Evolutionary conservation across 2,888 invertebrate species (phyloP), one percentile per base, ranked within the genome.

Genomic region (Macrosoma leucophasiata): DNA sequence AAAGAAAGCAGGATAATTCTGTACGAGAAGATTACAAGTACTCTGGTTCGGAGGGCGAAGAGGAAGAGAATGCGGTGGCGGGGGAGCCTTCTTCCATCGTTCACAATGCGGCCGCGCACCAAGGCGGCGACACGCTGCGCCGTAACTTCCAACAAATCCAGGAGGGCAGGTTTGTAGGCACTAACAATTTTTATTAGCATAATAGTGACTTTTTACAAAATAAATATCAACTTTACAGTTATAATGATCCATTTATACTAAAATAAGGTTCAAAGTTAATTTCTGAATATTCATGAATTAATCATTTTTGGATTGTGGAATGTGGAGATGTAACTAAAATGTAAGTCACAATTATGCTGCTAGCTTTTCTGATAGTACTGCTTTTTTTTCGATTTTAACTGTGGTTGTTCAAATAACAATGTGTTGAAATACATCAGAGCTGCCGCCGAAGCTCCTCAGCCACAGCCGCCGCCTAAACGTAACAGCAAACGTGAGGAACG

Each of bases 131-230:
- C 71, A 99, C 98, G 7, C 86, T 99, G 41, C 90, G 98, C 24
- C 89, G 98, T 39, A 98, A 98, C 86, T 99, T 99, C 89, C 97
- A 97, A 71, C 96, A 97, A 77, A 96, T 98, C 53, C 98, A 98
- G 78, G 96, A 91, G 61, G 91, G 91, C 33, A 66, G 85, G 84
- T 84, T 8, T 23, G 65, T 45, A 12, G 3, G 24, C 3, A 13
- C 23, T 12, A n/a, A n/a, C n/a, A n/a, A n/a, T n/a, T n/a, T n/a
- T n/a, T n/a, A n/a, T n/a, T n/a, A n/a, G n/a, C n/a, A n/a, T n/a
- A n/a, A n/a, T n/a, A n/a, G n/a, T n/a, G n/a, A n/a, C n/a, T n/a
- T n/a, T n/a, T n/a, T n/a, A n/a, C n/a, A n/a, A n/a, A n/a, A n/a
- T n/a, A n/a, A n/a, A n/a, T n/a, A n/a, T n/a, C n/a, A n/a, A n/a